phyloP scores from a whole-genome alignment of 35 echinoderm and acorn worm genomes.

The Apostichopus japonicus region DNA sequence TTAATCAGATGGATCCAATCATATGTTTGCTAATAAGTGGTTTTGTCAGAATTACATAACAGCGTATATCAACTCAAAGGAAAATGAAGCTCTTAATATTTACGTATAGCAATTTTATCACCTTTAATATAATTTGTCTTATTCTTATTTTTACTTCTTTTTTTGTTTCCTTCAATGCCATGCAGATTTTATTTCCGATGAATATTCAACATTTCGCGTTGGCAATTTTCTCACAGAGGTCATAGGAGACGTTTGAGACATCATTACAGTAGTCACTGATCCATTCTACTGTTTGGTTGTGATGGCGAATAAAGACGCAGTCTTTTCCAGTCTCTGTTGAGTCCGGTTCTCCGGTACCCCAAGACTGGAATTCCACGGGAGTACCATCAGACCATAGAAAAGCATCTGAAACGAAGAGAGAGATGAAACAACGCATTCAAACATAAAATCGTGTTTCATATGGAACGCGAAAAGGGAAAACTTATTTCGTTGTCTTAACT shows the following conservation, averaged over 20 bases:
- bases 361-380: background rate
- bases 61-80: too few species aligned
- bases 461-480: too few species aligned
- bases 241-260: background rate
- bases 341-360: background rate
- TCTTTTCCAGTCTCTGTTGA: background rate
- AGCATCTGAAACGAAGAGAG: background rate
- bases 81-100: too few species aligned
- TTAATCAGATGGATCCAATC: too few species aligned
- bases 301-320: background rate
- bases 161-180: background rate
- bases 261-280: background rate
- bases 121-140: too few species aligned
- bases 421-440: background rate
- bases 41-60: too few species aligned
- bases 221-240: background rate
- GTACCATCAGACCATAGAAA: background rate
- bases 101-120: too few species aligned
- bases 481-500: too few species aligned
- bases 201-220: background rate
- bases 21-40: too few species aligned
- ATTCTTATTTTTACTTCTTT: background rate
- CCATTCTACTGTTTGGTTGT: background rate
- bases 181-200: background rate
- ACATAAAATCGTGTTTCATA: too few species aligned